phyloP scores from a whole-genome alignment of 2,888 invertebrate genomes.

The Eurytoma californica region DNA sequence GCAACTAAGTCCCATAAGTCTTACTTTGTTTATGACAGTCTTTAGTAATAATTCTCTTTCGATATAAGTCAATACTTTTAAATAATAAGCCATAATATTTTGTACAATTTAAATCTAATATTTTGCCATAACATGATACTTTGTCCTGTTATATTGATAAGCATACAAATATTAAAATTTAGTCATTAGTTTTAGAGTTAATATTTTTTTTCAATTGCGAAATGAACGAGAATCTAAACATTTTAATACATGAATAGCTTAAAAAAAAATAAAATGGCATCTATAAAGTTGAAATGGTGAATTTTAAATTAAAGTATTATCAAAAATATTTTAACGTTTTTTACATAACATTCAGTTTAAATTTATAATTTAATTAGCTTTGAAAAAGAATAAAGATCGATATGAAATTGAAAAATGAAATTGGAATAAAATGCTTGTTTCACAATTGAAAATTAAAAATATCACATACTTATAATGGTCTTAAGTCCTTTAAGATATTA shows the following conservation, averaged over 20 bases:
- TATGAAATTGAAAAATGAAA: neutral
- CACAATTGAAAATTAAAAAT: constrained; percentile 13
- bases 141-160: constrained; percentile 5
- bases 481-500: constrained; percentile 16
- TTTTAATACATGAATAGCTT: too few species aligned
- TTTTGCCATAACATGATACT: constrained; percentile 19
- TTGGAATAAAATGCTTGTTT: neutral
- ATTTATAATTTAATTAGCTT: too few species aligned
- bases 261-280: too few species aligned
- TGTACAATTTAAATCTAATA: constrained; percentile 6
- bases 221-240: constrained; percentile 8
- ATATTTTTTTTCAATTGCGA: constrained; percentile 10
- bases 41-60: constrained; percentile 14
- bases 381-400: too few species aligned
- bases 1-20: neutral
- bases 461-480: neutral
- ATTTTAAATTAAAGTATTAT: too few species aligned
- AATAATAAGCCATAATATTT: constrained; percentile 9
- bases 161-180: neutral
- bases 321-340: too few species aligned
- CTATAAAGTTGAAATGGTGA: too few species aligned
- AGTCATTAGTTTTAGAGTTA: neutral
- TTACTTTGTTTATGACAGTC: constrained; percentile 21
- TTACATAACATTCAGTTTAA: neutral
- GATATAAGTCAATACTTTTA: constrained; percentile 16